A percentile compares a stretch with the other conserved stretches of the same genome.
Conservation (phyloP, 2,888 invertebrate species). For the Bombylius discolor region DNA sequence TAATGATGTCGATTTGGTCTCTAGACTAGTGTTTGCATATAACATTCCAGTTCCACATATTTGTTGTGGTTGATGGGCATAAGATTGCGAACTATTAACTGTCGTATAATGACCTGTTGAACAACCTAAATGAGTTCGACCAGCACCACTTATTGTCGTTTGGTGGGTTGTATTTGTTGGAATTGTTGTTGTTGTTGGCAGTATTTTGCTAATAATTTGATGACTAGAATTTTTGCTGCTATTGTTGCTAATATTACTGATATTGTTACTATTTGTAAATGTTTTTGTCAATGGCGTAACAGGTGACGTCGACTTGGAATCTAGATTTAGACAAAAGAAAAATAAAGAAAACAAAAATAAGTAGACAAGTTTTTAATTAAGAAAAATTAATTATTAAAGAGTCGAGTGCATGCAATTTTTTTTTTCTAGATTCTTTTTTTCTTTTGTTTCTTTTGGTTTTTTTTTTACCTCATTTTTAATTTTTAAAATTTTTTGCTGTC, state of each 20-base stretch:
- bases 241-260: neutral
- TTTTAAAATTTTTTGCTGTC: neutral
- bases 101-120: constrained; percentile 2
- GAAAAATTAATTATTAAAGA: neutral
- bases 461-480: neutral
- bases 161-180: neutral
- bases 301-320: constrained; percentile 1
- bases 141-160: neutral
- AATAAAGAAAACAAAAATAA: neutral
- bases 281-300: constrained; percentile 3
- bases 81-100: neutral
- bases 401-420: neutral
- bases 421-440: too few relatives aligned
- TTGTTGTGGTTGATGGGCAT: neutral
- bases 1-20: neutral
- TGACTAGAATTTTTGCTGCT: constrained; percentile 1
- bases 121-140: neutral
- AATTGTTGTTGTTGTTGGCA: neutral
- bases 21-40: neutral
- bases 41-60: neutral
- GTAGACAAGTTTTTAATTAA: neutral
- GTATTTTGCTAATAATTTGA: neutral
- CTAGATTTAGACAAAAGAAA: neutral
- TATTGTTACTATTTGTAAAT: neutral
- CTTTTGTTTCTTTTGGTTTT: neutral